These are phyloP conservation scores for Lanius ludovicianus DNA, from an alignment of 2,113 vertebrate species.

Conservation along the genomic window DNA sequence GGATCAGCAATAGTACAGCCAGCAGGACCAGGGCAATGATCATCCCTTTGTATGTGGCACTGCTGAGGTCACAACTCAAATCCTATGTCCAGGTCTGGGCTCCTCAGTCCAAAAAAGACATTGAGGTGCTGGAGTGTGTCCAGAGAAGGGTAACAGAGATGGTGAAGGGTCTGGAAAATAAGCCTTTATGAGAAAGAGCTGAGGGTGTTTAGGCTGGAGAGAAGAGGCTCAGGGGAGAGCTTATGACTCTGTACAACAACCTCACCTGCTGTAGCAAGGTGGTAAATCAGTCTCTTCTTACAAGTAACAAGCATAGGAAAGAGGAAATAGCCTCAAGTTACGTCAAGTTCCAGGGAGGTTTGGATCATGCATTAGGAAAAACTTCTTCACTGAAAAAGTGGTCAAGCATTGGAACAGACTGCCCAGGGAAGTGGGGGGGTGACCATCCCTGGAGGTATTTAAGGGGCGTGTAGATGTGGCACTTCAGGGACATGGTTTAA, in stretches of 20 bases:
- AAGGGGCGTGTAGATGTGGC: not conserved
- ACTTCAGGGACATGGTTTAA: not conserved
- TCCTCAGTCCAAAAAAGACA: not conserved
- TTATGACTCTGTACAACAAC: not conserved
- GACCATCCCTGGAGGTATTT: not conserved
- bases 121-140: not conserved
- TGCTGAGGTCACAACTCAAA: rapidly evolving
- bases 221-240: not conserved
- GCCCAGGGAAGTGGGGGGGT: not conserved
- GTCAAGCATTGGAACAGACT: not conserved
- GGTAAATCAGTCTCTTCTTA: not conserved
- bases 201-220: not conserved
- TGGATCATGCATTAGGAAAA: not conserved
- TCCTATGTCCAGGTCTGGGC: not conserved
- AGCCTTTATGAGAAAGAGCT: not conserved
- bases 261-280: not conserved
- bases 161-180: not conserved
- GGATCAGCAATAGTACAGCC: not conserved
- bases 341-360: not conserved
- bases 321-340: not conserved
- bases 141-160: not conserved
- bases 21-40: not conserved
- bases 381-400: not conserved
- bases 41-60: not conserved
- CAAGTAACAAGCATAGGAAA: not conserved